These are phyloP conservation scores for Siphamia tubifer DNA, from an alignment of 2,113 vertebrate species.

Conservation along the genomic window DNA sequence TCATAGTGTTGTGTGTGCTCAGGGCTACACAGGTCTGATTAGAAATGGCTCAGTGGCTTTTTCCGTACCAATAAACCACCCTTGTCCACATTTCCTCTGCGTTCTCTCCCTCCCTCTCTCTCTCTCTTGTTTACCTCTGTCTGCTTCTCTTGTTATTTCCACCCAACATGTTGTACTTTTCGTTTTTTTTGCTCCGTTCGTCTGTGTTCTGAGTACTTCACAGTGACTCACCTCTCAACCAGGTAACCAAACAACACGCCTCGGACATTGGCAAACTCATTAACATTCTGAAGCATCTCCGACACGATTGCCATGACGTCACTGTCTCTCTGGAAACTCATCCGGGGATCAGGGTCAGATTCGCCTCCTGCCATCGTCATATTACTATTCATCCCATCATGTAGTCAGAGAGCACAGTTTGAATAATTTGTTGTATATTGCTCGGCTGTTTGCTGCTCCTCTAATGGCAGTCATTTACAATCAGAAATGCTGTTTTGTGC, in stretches of 20 bases:
- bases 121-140: not conserved
- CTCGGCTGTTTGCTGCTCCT: not conserved
- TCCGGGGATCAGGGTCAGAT: conserved; percentile 40
- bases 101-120: not conserved
- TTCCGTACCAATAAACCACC: conserved; percentile 51
- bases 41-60: conserved; percentile 49
- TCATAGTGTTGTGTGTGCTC: conserved; percentile 54
- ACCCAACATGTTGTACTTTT: conserved; percentile 2
- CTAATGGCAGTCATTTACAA: conserved; percentile 22
- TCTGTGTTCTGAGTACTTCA: not conserved
- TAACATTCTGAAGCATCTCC: conserved; percentile 57
- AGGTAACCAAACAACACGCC: conserved; percentile 52
- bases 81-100: conserved; percentile 10
- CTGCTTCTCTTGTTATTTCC: not conserved
- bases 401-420: conserved; percentile 27
- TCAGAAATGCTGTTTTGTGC: not conserved
- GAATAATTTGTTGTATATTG: conserved; percentile 1
- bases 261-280: conserved; percentile 35
- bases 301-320: conserved; percentile 61
- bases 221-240: conserved; percentile 42
- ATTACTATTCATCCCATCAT: conserved; percentile 42
- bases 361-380: conserved; percentile 6
- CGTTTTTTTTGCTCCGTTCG: not conserved
- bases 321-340: conserved; percentile 59
- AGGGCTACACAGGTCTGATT: conserved; percentile 62